Percentiles rank a stretch among this genome's conserved stretches.
phyloP scores from a whole-genome alignment of 2,797 vertebrate species.

The Tapirus indicus region DNA sequence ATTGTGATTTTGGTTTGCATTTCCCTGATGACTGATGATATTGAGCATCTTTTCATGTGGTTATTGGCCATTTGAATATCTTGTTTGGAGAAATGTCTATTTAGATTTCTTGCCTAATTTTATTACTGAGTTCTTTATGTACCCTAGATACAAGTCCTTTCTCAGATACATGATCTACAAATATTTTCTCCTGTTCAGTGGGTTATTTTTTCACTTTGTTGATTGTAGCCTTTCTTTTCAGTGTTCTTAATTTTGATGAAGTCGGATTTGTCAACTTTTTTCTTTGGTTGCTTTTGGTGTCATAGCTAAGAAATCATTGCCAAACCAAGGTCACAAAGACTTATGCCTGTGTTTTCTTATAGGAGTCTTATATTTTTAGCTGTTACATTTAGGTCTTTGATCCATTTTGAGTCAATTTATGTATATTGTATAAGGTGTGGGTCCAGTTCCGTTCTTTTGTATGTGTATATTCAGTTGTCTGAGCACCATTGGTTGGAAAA shows the following conservation, averaged over 20 bases:
- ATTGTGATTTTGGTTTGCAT: neutral
- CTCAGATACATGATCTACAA: neutral
- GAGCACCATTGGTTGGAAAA: neutral
- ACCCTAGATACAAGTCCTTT: neutral
- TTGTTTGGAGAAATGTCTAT: neutral
- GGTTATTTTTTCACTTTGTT: neutral
- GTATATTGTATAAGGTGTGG: neutral
- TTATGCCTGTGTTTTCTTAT: neutral
- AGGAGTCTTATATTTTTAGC: neutral
- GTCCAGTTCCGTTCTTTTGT: neutral
- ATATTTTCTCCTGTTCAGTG: neutral
- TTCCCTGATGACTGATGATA: neutral
- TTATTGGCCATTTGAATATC: neutral
- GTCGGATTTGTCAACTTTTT: neutral
- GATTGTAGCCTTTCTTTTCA: neutral
- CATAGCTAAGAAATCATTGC: neutral
- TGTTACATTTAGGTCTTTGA: neutral
- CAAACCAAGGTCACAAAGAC: neutral
- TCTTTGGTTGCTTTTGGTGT: neutral
- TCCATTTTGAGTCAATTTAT: neutral
- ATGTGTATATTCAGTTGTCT: neutral
- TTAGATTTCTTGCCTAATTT: neutral
- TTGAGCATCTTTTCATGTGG: neutral
- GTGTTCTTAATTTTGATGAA: neutral
- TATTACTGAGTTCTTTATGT: neutral